Percentiles rank a stretch among this genome's conserved stretches.
These are phyloP conservation scores for Andrena haemorrhoa DNA, from an alignment of 2,888 invertebrate genomes.

Conservation along the genomic window DNA sequence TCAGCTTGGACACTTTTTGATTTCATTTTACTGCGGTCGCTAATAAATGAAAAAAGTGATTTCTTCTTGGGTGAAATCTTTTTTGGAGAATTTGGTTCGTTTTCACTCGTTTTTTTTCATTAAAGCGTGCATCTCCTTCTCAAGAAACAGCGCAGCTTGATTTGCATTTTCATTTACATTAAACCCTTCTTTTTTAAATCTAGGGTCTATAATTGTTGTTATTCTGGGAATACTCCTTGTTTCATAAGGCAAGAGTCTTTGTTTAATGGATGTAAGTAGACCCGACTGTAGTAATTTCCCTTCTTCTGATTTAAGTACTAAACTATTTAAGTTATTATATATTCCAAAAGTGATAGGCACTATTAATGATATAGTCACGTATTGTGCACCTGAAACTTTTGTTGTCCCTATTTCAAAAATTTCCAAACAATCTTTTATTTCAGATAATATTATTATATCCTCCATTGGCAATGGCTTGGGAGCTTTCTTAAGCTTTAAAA, in stretches of 20 bases:
- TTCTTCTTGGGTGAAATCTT: background rate
- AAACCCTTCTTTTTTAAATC: slow-evolving; percentile 1
- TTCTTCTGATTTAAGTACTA: background rate
- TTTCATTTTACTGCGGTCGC: background rate
- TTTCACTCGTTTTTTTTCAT: background rate
- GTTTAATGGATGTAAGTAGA: background rate
- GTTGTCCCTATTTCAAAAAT: background rate
- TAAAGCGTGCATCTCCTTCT: background rate
- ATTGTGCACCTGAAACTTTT: background rate
- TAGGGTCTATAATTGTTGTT: slow-evolving; percentile 9
- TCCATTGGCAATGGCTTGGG: background rate
- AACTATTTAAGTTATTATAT: background rate
- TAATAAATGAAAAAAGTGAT: background rate
- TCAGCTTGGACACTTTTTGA: background rate
- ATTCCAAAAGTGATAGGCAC: background rate
- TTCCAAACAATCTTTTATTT: background rate
- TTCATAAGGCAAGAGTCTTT: background rate
- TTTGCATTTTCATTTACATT: background rate
- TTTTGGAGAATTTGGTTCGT: background rate
- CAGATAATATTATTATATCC: background rate
- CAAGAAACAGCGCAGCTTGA: background rate
- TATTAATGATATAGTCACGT: slow-evolving; percentile 1
- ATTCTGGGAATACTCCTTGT: slow-evolving; percentile 37
- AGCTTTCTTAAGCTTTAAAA: background rate
- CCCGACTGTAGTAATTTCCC: background rate